These are phyloP conservation scores for Poeciliopsis gracilis DNA, from an alignment of 2,797 vertebrate species.

Conservation along the genomic window DNA sequence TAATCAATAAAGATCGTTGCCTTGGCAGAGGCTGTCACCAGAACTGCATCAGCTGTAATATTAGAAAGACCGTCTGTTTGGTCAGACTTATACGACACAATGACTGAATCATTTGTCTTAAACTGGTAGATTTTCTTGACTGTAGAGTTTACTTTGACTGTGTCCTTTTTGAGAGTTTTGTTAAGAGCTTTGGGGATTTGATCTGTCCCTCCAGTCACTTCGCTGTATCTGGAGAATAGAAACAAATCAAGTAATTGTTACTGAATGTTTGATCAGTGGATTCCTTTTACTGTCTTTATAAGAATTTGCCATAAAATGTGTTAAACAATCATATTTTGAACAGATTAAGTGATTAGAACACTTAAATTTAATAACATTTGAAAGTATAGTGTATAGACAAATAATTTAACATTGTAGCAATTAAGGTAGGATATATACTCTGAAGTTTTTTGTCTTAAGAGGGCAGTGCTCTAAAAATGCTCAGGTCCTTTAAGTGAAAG, in stretches of 20 bases:
- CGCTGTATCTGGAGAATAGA: slow-evolving; percentile 72
- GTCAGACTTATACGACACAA: slow-evolving; percentile 49
- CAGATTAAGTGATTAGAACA: neutral
- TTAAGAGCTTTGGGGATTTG: slow-evolving; percentile 72
- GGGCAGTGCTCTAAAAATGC: neutral
- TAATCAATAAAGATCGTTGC: slow-evolving; percentile 75
- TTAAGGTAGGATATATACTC: neutral
- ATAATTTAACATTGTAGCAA: neutral
- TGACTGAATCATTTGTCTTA: slow-evolving; percentile 37
- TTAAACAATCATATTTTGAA: neutral
- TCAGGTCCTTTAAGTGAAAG: neutral
- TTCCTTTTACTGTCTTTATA: neutral
- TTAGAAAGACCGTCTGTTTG: neutral
- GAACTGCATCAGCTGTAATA: slow-evolving; percentile 60
- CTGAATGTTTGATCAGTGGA: neutral
- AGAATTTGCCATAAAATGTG: neutral
- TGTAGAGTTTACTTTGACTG: slow-evolving; percentile 57
- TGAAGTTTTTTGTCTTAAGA: neutral
- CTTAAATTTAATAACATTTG: neutral
- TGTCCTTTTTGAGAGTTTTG: slow-evolving; percentile 22
- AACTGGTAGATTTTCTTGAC: slow-evolving; percentile 68
- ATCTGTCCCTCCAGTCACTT: slow-evolving; percentile 80
- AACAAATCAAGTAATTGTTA: neutral
- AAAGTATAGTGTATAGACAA: neutral
- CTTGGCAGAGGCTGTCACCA: slow-evolving; percentile 79